A percentile compares a stretch with the other conserved stretches of the same genome.
Conservation (phyloP, 2,113 vertebrate genomes). For the Micronycteris hirsuta region DNA sequence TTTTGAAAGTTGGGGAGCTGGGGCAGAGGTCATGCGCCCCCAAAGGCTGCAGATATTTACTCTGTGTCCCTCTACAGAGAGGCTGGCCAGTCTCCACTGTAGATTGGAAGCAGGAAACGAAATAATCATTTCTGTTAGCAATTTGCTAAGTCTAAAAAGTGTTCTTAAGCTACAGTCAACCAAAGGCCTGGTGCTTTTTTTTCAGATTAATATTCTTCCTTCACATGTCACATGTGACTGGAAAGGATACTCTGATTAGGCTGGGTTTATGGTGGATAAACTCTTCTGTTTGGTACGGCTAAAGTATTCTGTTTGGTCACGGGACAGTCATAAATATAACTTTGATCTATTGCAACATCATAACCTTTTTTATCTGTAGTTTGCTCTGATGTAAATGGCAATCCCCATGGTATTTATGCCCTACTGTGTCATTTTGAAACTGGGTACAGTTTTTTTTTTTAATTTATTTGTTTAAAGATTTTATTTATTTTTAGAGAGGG, state of each 20-base stretch:
- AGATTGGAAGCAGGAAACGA: background rate
- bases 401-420: background rate
- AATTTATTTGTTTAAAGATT: too few relatives aligned
- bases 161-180: background rate
- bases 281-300: background rate
- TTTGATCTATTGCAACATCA: background rate
- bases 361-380: background rate
- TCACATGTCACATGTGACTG: background rate
- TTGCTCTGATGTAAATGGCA: background rate
- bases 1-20: background rate
- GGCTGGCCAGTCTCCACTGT: background rate
- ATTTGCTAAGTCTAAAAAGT: background rate
- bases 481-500: too few relatives aligned
- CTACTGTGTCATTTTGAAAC: background rate
- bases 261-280: background rate
- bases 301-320: background rate
- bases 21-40: fast-evolving
- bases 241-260: background rate
- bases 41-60: background rate
- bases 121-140: background rate
- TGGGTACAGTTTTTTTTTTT: background rate
- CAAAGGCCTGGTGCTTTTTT: background rate
- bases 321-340: background rate
- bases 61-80: background rate
- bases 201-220: background rate